Base-by-base conservation (phyloP, 2,113 vertebrate species). In the Melanostigma gelatinosum region DNA sequence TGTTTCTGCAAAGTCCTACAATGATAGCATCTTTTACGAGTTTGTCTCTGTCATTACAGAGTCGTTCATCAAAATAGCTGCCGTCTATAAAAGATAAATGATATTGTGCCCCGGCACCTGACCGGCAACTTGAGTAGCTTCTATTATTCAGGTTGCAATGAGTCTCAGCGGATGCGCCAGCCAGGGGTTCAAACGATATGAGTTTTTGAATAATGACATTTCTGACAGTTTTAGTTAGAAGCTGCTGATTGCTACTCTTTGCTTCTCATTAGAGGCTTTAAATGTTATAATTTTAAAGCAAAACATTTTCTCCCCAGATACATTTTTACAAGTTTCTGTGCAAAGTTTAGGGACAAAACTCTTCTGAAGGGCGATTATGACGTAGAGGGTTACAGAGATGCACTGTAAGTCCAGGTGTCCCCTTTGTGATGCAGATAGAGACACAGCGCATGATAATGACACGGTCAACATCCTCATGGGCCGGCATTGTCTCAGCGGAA, bases 371-470 rank as follows among this genome's bases (percentile, higher is more conserved):
- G 22, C 16, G 38, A 68, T 55, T 12, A 16, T 65, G 72, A 42
- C 9, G 6, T n/a, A 11, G n/a, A 67, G 46, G 58, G 54, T 32
- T 61, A 15, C 40, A 67, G 48, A 58, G 66, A 58, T 13, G 58
- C 70, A 22, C 75, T 54, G 69, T 46, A 34, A 44, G 72, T 60
- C 72, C 89, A 87, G 87, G 77, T 93, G 87, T 88, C 79, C 55
- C 62, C 68, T 91, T 91, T 93, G 88, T 92, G 38, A 89, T 91
- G 91, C 80, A 90, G 77, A 92, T 85, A 1, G 22, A 24, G 62
- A 73, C 48, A 52, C 29, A n/a, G 68, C 6, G 48, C 84, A 74
- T 88, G 80, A 85, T 87, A 88, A 93, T 87, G 84, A 92, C 84
- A 74, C 24, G 79, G 84, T 84, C 83, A 89, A 79, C 87, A 72